Evolutionary conservation across 2,888 invertebrate genomes (phyloP), one percentile per base, ranked within the genome.

Genomic region (Fragum sueziense): DNA sequence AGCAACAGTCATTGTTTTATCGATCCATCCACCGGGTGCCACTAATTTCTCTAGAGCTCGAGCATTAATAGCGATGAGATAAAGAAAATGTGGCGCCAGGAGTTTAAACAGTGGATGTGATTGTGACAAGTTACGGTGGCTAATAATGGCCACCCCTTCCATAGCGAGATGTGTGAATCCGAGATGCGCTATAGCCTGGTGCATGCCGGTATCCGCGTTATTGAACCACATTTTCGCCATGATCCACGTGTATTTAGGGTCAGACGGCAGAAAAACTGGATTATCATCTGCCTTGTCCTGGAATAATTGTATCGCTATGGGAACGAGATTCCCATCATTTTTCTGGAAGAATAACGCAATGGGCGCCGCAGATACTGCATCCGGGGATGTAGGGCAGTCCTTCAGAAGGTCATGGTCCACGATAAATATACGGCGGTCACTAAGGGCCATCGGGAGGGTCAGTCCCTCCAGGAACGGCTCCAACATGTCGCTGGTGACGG

Each of bases 51-150:
- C 76, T 20, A 54, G n/a, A 22, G 79, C 92, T 88, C 88, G 93
- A 93, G 91, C 86, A 81, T 94, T 94, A 57, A 94, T 93, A 14
- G 94, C 93, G 2, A 94, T 88, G 2, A 94, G 90, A 86, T 92
- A 93, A 34, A 93, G 90, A 82, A 94, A 93, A 84, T 94, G 94
- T 6, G 94, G 94, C 3, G 93, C 93, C 78, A 94, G 88, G 3
- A 94, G 92, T 85, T 93, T 93, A 88, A 92, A 93, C 31, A 94
- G 80, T 0, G 94, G 94, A 85, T 94, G 94, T n/a, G 93, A 93
- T 57, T 91, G 92, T 3, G 94, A 93, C 14, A 94, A 85, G 73
- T 93, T 91, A 34, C 94, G 84, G 81, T 94, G 93, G 0, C 93
- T 91, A 54, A 92, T 90, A 17, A 94, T 90, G 29, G 88, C 90